These are phyloP conservation scores for Philhelius pedissequus DNA, from an alignment of 2,888 invertebrate genomes.

Conservation along the genomic window DNA sequence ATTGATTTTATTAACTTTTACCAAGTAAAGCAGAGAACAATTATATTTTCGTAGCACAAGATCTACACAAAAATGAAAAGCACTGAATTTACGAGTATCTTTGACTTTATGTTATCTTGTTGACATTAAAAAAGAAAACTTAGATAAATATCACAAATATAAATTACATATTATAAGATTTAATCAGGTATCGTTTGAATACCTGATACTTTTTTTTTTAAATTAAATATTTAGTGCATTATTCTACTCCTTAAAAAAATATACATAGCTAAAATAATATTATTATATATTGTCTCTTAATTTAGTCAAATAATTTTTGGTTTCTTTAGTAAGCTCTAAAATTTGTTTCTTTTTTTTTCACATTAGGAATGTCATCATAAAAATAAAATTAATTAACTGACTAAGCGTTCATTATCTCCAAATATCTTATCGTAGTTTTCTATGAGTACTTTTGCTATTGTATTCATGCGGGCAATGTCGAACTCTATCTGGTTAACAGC, in stretches of 20 bases:
- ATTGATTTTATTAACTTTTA: too few relatives aligned
- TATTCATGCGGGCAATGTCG: slow-evolving; percentile 78
- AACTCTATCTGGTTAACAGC: slow-evolving; percentile 75
- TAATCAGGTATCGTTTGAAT: background rate
- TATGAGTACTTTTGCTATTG: slow-evolving; percentile 77
- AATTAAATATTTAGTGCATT: background rate
- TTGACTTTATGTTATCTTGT: slow-evolving; percentile 37
- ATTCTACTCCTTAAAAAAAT: slow-evolving; percentile 6
- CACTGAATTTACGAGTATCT: slow-evolving; percentile 19
- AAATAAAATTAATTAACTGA: slow-evolving; percentile 71
- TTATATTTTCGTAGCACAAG: background rate
- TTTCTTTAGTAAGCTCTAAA: slow-evolving; percentile 37
- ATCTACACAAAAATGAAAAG: background rate
- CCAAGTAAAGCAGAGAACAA: too few relatives aligned
- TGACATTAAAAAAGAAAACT: slow-evolving; percentile 21
- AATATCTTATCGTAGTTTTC: slow-evolving; percentile 78
- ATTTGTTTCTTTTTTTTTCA: background rate
- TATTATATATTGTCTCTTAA: slow-evolving; percentile 37
- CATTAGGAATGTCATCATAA: slow-evolving; percentile 52
- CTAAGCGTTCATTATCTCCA: slow-evolving; percentile 76
- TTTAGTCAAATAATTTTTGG: slow-evolving; percentile 53
- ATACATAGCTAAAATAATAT: background rate
- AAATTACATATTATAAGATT: slow-evolving; percentile 22
- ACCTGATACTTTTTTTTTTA: background rate
- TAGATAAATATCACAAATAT: slow-evolving; percentile 67